Percentiles rank a stretch among this genome's conserved stretches.
These are phyloP conservation scores for Athalia cordata DNA, from an alignment of 2,888 invertebrate species.

Conservation along the genomic window DNA sequence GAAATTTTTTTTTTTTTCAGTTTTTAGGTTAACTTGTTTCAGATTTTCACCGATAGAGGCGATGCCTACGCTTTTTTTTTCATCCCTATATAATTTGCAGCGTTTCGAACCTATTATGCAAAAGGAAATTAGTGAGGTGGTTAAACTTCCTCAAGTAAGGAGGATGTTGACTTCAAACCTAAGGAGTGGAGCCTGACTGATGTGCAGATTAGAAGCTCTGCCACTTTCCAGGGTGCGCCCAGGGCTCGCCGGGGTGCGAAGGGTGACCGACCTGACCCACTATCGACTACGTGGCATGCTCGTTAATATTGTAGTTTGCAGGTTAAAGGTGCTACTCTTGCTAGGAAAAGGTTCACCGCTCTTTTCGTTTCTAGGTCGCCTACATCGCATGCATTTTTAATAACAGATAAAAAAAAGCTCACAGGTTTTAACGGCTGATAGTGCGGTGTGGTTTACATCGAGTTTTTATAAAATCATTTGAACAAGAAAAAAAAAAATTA, in stretches of 20 bases:
- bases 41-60: not conserved
- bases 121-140: not conserved
- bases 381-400: not conserved
- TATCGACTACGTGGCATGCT: slow-evolving; percentile 38
- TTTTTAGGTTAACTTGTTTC: not conserved
- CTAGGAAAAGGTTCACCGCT: slow-evolving; percentile 11
- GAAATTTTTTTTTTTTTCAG: too few species aligned
- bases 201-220: slow-evolving; percentile 23
- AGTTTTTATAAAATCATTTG: not conserved
- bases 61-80: not conserved
- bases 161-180: slow-evolving; percentile 32
- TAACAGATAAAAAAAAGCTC: not conserved
- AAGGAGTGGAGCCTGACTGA: slow-evolving; percentile 37
- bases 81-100: not conserved
- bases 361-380: slow-evolving; percentile 10
- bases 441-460: not conserved
- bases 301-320: slow-evolving; percentile 35
- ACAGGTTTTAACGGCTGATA: not conserved
- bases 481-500: not conserved
- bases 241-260: slow-evolving; percentile 18
- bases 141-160: slow-evolving; percentile 1
- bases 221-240: slow-evolving; percentile 20
- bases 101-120: not conserved
- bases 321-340: slow-evolving; percentile 9
- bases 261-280: slow-evolving; percentile 42